These are phyloP conservation scores for Cetonia aurata DNA, from an alignment of 2,888 invertebrate genomes.

Conservation along the genomic window DNA sequence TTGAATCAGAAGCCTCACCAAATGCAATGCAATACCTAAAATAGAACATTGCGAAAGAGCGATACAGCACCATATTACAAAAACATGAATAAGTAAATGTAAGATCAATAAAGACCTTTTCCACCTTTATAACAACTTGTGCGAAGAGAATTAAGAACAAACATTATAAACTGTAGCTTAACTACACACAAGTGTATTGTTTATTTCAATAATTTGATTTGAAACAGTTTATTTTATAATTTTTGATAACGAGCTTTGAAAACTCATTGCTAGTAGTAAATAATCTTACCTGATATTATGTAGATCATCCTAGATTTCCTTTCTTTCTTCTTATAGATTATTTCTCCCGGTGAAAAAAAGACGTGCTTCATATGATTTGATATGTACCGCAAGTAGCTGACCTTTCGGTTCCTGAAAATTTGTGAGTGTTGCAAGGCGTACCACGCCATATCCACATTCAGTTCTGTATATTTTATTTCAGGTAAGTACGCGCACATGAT, in stretches of 20 bases:
- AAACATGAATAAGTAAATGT: no score
- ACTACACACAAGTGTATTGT: no score
- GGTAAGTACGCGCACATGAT: conserved; percentile 44
- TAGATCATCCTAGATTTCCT: conserved; percentile 53
- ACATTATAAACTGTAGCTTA: no score
- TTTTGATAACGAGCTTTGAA: neutral
- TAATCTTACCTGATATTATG: conserved; percentile 45
- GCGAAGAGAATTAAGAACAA: no score
- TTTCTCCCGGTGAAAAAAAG: conserved; percentile 52
- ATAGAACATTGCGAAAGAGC: no score
- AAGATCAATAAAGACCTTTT: no score
- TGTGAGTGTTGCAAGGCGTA: conserved; percentile 52
- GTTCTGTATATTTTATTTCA: conserved; percentile 45
- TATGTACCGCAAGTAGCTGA: conserved; percentile 49
- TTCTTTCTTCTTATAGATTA: conserved; percentile 50
- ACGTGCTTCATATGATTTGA: conserved; percentile 48
- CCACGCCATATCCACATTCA: conserved; percentile 51
- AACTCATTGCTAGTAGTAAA: neutral
- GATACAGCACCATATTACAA: no score
- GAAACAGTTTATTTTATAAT: neutral
- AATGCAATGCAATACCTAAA: no score
- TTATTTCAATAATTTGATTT: no score
- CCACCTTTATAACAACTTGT: no score
- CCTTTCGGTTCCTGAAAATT: conserved; percentile 50
- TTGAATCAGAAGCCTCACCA: no score